phyloP scores from a whole-genome alignment of 2,797 vertebrate species.

The Pipistrellus nathusii region DNA sequence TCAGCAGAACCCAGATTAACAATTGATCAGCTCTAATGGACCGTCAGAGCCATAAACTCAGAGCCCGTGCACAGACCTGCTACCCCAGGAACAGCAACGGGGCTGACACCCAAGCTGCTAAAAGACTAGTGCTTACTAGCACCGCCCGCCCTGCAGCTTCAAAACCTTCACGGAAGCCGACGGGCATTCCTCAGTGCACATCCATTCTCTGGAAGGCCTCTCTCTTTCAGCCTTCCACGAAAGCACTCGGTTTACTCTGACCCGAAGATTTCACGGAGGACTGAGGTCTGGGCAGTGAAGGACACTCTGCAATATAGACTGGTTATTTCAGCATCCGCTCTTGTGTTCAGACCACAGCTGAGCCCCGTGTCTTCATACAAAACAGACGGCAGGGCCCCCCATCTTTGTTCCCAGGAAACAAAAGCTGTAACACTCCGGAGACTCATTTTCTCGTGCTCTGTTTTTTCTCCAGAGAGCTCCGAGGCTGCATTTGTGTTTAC shows the following conservation, averaged over 20 bases:
- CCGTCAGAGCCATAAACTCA: constrained; percentile 87
- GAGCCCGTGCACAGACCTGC: constrained; percentile 80
- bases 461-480: neutral
- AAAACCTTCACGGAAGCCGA: constrained; percentile 64
- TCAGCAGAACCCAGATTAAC: constrained; percentile 88
- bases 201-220: constrained; percentile 57
- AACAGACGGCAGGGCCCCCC: neutral
- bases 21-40: constrained; percentile 92
- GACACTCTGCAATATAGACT: neutral
- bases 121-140: constrained; percentile 71
- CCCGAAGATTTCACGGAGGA: constrained; percentile 39
- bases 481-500: neutral
- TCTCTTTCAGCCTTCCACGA: constrained; percentile 19
- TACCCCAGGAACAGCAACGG: constrained; percentile 82
- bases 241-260: constrained; percentile 39
- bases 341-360: constrained; percentile 14
- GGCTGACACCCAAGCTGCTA: constrained; percentile 83
- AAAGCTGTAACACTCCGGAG: neutral
- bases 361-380: neutral
- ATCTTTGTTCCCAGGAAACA: constrained; percentile 2
- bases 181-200: constrained; percentile 42
- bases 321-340: neutral
- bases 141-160: constrained; percentile 31
- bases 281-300: neutral
- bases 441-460: neutral